Evolutionary conservation across 2,113 vertebrate genomes (phyloP).

Genomic region (Pomatorhinus ruficollis): DNA sequence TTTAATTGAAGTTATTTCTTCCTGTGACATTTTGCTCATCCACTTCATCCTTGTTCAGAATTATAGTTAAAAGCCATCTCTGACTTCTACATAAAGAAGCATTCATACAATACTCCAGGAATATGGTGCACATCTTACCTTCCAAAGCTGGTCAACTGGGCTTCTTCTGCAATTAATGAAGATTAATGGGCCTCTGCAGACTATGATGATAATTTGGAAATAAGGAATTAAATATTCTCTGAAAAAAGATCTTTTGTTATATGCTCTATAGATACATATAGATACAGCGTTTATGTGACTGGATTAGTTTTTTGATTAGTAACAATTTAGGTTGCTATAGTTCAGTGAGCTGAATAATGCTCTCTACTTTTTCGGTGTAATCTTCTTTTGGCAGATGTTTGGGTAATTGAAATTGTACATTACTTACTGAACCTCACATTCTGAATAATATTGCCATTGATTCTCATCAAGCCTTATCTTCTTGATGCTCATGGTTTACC

Average conservation of each 20-base stretch:
- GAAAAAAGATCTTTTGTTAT: background rate
- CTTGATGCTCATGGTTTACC: background rate
- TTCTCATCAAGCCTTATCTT: background rate
- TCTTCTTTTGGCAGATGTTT: background rate
- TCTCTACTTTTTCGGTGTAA: background rate
- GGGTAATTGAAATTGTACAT: background rate
- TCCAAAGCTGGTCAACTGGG: background rate
- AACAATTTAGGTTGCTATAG: background rate
- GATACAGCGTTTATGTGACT: background rate
- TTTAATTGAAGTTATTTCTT: background rate
- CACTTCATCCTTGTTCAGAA: background rate
- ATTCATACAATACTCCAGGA: background rate
- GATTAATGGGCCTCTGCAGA: background rate
- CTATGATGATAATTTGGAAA: background rate
- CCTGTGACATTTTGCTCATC: background rate
- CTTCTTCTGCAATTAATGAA: background rate
- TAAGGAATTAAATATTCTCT: background rate
- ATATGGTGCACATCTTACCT: background rate
- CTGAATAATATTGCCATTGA: background rate
- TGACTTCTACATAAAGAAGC: background rate
- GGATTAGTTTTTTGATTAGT: background rate
- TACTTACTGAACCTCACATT: background rate
- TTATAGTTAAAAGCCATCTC: background rate
- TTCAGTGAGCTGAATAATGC: background rate
- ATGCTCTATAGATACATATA: background rate